Evolutionary conservation across 92 coral and sea anemone genomes (phyloP).

Genomic region (Epizoanthus stellaris): DNA sequence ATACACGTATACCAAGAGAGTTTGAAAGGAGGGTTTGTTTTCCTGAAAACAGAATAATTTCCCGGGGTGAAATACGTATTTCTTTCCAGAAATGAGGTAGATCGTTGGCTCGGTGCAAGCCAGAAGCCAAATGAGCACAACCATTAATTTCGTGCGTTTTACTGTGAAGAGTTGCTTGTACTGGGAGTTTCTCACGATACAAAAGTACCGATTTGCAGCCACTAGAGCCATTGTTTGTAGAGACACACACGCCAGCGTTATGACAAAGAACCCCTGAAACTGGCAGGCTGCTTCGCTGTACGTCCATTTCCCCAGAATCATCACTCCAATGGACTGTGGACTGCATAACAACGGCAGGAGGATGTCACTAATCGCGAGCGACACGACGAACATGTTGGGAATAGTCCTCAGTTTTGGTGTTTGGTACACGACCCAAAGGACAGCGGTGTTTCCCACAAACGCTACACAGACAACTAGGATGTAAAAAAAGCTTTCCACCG

Average conservation of each 20-base stretch:
- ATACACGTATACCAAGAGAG: constrained; percentile 52
- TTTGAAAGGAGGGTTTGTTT: constrained; percentile 44
- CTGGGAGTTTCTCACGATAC: constrained; percentile 62
- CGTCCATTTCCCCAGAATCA: constrained; percentile 62
- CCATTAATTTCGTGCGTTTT: constrained; percentile 56
- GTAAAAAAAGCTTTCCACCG: constrained; percentile 47
- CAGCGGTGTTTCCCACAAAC: constrained; percentile 62
- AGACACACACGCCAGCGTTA: constrained; percentile 65
- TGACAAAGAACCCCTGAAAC: constrained; percentile 72
- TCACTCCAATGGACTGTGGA: constrained; percentile 61
- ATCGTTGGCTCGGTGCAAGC: constrained; percentile 75
- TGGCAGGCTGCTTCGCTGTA: constrained; percentile 64
- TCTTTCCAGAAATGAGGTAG: constrained; percentile 64
- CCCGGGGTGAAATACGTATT: constrained; percentile 73
- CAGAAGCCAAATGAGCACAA: constrained; percentile 40
- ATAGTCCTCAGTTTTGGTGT: constrained; percentile 57
- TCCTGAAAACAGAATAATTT: constrained; percentile 75
- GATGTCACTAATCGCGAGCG: constrained; percentile 73
- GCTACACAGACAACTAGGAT: constrained; percentile 41
- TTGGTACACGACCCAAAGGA: constrained; percentile 69
- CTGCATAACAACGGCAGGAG: constrained; percentile 53
- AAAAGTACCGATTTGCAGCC: constrained; percentile 70
- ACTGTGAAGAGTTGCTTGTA: constrained; percentile 61
- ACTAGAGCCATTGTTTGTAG: constrained; percentile 71
- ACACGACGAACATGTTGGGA: constrained; percentile 64